phyloP scores from a whole-genome alignment of 1,140 invertebrate species.

The Fragariocoptes setiger region DNA sequence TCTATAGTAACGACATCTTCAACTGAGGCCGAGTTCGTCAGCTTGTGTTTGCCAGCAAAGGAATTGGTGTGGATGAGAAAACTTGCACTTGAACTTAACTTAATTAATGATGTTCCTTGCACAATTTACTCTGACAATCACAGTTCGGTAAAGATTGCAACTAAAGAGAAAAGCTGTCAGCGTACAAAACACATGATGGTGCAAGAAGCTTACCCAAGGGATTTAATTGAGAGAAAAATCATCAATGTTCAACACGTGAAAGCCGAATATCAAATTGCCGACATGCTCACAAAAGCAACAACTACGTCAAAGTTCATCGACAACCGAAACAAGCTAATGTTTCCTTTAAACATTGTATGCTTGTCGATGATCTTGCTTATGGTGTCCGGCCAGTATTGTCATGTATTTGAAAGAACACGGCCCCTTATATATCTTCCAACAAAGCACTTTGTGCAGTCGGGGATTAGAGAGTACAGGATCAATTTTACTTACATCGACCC shows the following conservation, averaged over 20 bases:
- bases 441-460: not conserved
- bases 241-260: not conserved
- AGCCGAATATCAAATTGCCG: not conserved
- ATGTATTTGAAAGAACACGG: not conserved
- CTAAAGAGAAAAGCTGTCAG: not conserved
- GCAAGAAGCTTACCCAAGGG: not conserved
- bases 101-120: not conserved
- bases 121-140: constrained; percentile 11
- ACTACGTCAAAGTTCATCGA: not conserved
- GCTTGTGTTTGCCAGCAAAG: constrained; percentile 15
- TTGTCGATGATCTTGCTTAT: not conserved
- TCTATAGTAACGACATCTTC: constrained; percentile 4
- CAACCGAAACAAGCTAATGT: not conserved
- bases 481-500: not conserved
- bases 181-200: not conserved
- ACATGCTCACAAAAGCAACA: not conserved
- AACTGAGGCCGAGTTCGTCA: constrained; percentile 9
- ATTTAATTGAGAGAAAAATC: not conserved
- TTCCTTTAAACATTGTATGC: not conserved
- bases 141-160: constrained; percentile 11
- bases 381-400: not conserved
- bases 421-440: not conserved
- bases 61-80: constrained; percentile 13
- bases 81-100: constrained; percentile 3
- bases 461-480: not conserved